Evolutionary conservation across 2,797 vertebrate species (phyloP).

Genomic region (Sebastolobus altivelis): DNA sequence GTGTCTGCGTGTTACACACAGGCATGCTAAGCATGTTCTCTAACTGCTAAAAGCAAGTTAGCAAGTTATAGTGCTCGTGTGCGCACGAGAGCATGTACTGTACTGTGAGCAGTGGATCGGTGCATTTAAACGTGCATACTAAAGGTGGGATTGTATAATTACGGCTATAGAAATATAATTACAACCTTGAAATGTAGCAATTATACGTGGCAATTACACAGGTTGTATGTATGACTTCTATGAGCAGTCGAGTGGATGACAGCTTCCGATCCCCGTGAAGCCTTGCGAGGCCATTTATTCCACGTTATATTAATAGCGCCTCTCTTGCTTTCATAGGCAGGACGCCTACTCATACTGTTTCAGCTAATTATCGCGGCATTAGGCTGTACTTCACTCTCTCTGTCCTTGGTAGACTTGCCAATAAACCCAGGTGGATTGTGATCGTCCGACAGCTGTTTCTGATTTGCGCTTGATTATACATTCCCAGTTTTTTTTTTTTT

Average conservation of each 20-base stretch:
- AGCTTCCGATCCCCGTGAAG: conserved; percentile 36
- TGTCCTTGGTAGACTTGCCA: conserved; percentile 59
- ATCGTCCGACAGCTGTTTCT: conserved; percentile 52
- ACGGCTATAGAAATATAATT: conserved; percentile 70
- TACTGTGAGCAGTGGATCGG: neutral
- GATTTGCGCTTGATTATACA: conserved; percentile 46
- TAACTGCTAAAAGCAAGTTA: neutral
- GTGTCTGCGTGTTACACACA: neutral
- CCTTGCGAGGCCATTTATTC: conserved; percentile 45
- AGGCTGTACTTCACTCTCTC: conserved; percentile 29
- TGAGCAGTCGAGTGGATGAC: conserved; percentile 44
- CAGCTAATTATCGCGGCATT: conserved; percentile 51
- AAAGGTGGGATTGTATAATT: conserved; percentile 75
- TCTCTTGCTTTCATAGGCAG: conserved; percentile 45
- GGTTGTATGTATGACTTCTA: conserved; percentile 47
- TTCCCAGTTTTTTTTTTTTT: neutral
- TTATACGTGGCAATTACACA: conserved; percentile 60
- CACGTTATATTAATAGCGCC: conserved; percentile 57
- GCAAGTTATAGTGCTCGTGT: neutral
- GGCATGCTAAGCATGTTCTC: neutral
- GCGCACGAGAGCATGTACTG: neutral
- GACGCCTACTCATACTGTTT: conserved; percentile 32
- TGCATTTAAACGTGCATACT: conserved; percentile 16
- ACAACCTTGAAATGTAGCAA: conserved; percentile 61
- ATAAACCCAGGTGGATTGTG: conserved; percentile 51